Evolutionary conservation across 2,888 invertebrate species (phyloP).

Genomic region (Temnothorax rugatulus): DNA sequence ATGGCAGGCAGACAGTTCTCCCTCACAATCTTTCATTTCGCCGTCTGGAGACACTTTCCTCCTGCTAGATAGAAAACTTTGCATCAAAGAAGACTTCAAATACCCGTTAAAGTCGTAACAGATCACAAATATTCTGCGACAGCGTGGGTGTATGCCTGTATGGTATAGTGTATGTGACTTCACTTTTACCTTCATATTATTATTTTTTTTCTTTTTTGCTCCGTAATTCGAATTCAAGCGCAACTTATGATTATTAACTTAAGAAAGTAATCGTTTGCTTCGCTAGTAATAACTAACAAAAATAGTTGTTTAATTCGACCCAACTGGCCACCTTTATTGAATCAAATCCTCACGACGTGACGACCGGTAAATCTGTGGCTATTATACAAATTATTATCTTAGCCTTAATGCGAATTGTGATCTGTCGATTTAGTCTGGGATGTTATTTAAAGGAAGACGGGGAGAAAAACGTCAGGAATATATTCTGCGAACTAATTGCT

Average conservation of each 20-base stretch:
- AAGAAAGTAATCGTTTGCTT: too few relatives aligned
- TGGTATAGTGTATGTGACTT: background rate
- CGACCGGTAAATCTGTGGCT: too few relatives aligned
- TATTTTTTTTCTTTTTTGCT: background rate
- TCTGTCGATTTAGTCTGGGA: background rate
- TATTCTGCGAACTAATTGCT: background rate
- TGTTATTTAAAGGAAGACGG: background rate
- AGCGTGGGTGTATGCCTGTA: background rate
- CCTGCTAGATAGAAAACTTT: slow-evolving; percentile 39
- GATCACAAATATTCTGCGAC: slow-evolving; percentile 13
- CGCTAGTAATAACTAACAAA: too few relatives aligned
- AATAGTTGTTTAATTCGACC: too few relatives aligned
- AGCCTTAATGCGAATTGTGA: background rate
- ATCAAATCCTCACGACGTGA: too few relatives aligned
- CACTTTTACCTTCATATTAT: slow-evolving; percentile 22
- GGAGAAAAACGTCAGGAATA: background rate
- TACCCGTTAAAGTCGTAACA: slow-evolving; percentile 30
- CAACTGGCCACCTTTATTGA: too few relatives aligned
- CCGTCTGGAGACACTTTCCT: slow-evolving; percentile 47
- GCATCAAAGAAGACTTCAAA: slow-evolving; percentile 59
- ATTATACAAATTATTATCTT: background rate
- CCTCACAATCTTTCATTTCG: slow-evolving; percentile 62
- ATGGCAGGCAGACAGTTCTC: slow-evolving; percentile 51
- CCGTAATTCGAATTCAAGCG: slow-evolving; percentile 11
- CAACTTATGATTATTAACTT: slow-evolving; percentile 4